Base-by-base conservation (phyloP, 2,113 vertebrate species). In the Lathamus discolor region DNA sequence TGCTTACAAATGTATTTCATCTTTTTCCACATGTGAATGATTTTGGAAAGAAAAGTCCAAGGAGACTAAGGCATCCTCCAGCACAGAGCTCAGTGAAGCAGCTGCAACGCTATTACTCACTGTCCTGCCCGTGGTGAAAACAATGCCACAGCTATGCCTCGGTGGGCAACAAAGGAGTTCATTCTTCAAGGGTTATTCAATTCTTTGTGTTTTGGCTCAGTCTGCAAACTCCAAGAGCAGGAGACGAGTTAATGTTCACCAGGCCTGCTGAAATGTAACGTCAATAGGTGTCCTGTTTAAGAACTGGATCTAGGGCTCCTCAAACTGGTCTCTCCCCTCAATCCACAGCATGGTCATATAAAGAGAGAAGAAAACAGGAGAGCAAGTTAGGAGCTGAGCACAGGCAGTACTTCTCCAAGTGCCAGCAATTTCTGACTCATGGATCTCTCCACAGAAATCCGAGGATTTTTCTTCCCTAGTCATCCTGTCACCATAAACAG, bases 101-200 rank as follows among this genome's bases (percentile, higher is more conserved):
- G 95, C 91, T 93, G 91, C 2, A 0, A 79, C 3, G 3, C 80
- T 93, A 96, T 94, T 96, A 94, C 83, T 96, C 96, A 93, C 86
- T 86, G 88, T 94, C 85, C 88, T 72, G 83, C 90, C 83, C 2
- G 0, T 94, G 85, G 83, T 93, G 92, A 93, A 92, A 96, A 95
- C 95, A 96, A 96, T 88, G 92, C 93, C 92, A 90, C 83, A 83
- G 96, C 94, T 91, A 95, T 95, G 96, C 91, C 93, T 96, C 57
- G 13, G 86, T 92, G 92, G 93, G 83, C 95, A 88, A 95, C 90
- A 94, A 86, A 95, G 73, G 39, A 93, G 93, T 76, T 88, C 87
- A 96, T 88, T 96, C 88, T 91, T 83, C 93, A 83, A 41, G 77
- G 52, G 80, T 86, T 95, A 94, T 85, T 94, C 92, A 82, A 24